These are phyloP conservation scores for Columba livia DNA, from an alignment of 2,113 vertebrate species.

Conservation along the genomic window DNA sequence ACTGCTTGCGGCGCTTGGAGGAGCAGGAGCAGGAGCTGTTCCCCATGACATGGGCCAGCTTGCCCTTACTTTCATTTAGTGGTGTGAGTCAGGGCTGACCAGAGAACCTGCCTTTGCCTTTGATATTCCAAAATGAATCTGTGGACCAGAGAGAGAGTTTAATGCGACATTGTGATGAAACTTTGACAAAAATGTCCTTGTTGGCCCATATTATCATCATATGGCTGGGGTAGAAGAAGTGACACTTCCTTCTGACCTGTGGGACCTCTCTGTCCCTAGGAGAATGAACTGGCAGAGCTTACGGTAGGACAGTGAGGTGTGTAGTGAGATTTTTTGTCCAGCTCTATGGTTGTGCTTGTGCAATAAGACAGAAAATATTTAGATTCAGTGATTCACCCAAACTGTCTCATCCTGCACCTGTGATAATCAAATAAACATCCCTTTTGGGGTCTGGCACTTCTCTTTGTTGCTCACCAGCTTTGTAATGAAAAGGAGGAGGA, in stretches of 20 bases:
- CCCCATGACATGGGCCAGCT: neutral
- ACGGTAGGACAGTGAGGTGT: neutral
- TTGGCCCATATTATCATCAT: neutral
- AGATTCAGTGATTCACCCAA: neutral
- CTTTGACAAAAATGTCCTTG: neutral
- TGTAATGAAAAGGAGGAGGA: neutral
- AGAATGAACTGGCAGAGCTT: neutral
- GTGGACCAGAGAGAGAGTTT: neutral
- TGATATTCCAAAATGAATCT: neutral
- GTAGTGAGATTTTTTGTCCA: neutral
- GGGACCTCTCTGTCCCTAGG: neutral
- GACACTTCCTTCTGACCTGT: neutral
- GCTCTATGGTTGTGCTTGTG: neutral
- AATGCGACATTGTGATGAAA: neutral
- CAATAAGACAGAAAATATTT: neutral
- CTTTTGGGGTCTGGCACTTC: neutral
- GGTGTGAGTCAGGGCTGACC: slow-evolving; percentile 22
- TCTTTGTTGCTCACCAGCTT: neutral
- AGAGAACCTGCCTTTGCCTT: slow-evolving; percentile 9
- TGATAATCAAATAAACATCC: neutral
- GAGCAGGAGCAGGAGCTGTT: neutral
- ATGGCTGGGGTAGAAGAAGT: neutral
- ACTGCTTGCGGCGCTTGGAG: neutral
- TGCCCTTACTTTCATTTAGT: neutral
- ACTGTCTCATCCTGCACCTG: neutral